Conservation (phyloP, 2,113 vertebrate genomes). For the Bombycilla garrulus region DNA sequence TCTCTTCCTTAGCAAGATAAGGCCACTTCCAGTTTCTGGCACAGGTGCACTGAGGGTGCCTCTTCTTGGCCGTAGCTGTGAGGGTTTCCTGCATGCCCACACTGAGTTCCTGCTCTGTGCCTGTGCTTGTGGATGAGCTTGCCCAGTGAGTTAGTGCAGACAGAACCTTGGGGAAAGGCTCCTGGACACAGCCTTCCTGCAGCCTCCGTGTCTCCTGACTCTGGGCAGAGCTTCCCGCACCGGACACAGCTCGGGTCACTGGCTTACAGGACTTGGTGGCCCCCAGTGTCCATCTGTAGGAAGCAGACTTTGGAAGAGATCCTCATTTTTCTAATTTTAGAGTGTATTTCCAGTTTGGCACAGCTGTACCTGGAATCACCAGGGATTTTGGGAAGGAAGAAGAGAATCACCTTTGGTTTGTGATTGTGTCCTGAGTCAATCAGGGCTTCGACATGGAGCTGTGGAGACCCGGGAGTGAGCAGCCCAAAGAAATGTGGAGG, state of each 20-base stretch:
- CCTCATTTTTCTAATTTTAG: neutral
- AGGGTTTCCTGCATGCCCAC: neutral
- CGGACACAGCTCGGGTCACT: neutral
- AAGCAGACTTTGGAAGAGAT: neutral
- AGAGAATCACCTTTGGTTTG: neutral
- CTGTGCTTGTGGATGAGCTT: rapidly evolving
- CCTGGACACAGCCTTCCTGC: neutral
- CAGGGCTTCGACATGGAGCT: rapidly evolving
- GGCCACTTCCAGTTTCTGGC: neutral
- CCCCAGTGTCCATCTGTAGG: neutral
- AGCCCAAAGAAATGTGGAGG: neutral
- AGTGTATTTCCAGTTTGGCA: neutral
- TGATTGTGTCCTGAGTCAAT: neutral
- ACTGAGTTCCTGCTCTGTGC: neutral
- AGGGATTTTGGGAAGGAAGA: neutral
- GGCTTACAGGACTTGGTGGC: neutral
- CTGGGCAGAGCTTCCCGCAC: rapidly evolving
- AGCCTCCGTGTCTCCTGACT: rapidly evolving
- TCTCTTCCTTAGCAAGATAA: neutral
- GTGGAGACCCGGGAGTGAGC: neutral
- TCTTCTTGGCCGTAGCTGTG: neutral
- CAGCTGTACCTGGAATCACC: rapidly evolving
- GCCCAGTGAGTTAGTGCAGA: neutral
- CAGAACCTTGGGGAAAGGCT: neutral
- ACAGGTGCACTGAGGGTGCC: too few species aligned